Conservation (phyloP, 2,797 vertebrate genomes). For the Jordanella pulchra region DNA sequence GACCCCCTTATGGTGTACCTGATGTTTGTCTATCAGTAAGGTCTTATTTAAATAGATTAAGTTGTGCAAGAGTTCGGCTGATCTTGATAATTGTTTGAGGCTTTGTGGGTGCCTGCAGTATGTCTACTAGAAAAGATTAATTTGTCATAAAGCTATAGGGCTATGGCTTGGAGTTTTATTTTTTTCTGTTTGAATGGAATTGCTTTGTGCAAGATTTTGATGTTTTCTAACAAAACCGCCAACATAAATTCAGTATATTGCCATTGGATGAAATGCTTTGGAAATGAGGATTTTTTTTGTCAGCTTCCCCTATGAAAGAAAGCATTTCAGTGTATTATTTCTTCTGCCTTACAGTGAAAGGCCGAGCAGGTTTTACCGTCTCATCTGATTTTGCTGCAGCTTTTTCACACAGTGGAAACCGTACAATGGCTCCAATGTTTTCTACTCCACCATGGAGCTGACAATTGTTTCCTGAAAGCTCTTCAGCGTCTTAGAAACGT, state of each 20-base stretch:
- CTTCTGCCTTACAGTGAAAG: slow-evolving; percentile 8
- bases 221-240: slow-evolving; percentile 9
- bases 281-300: slow-evolving; percentile 20
- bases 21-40: neutral
- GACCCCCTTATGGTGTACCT: no score
- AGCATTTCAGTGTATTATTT: slow-evolving; percentile 25
- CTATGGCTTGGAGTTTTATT: slow-evolving; percentile 16
- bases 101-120: neutral
- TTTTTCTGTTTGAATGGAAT: slow-evolving; percentile 21
- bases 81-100: neutral
- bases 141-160: slow-evolving; percentile 33
- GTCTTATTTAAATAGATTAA: neutral
- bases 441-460: slow-evolving; percentile 26
- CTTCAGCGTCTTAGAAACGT: slow-evolving; percentile 29
- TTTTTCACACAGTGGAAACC: slow-evolving; percentile 29
- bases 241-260: slow-evolving; percentile 27
- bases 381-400: slow-evolving; percentile 27
- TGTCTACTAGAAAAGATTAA: neutral
- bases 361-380: slow-evolving; percentile 14
- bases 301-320: neutral
- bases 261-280: slow-evolving; percentile 15
- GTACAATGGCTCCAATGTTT: slow-evolving; percentile 31
- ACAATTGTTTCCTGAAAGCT: slow-evolving; percentile 48
- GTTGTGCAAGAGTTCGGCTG: neutral
- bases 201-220: slow-evolving; percentile 7